Base-by-base conservation (phyloP, 2,797 vertebrate species). In the Typhlichthys subterraneus region DNA sequence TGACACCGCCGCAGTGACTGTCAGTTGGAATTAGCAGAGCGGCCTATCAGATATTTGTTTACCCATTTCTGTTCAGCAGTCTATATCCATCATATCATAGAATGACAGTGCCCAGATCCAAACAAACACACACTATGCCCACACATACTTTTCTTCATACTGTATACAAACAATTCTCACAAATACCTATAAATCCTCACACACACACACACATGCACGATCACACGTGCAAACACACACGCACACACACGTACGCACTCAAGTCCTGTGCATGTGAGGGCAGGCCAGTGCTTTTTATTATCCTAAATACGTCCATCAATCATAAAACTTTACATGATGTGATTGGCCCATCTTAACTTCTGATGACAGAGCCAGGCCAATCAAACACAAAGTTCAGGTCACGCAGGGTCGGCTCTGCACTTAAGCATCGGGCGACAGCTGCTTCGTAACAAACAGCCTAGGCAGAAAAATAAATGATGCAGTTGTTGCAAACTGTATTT, bases 1-100 rank as follows among this genome's bases (percentile, higher is more conserved):
- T 84, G 88, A 83, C 79, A 84, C 80, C 80, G 79, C 86, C 82
- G 86, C 83, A 87, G 77, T 64, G 65, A 83, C 83, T 87, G 87
- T 88, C 87, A 80, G 64, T 86, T 85, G 80, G 77, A 84, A 88
- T 89, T 86, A 88, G 69, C 2, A 7, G 64, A 79, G 65, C 63
- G 60, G 53, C 74, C 72, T 73, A 81, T 84, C 81, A 73, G 12
- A 10, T 33, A 53, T 69, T 57, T 72, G 73, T 79, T 71, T 77
- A 81, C 69, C 82, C 75, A 85, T 69, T 79, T 72, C 76, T 81
- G 87, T 88, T 87, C 80, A 87, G 77, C 74, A 71, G 83, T 70
- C 81, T 83, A 75, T 79, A 80, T 73, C 57, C 61, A 85, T 85
- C 86, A 76, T 12, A 82, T 86, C 85, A 82, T 47, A 62, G 54